Evolutionary conservation across 2,888 invertebrate species (phyloP), one percentile per base, ranked within the genome.

Genomic region (Aelia acuminata): DNA sequence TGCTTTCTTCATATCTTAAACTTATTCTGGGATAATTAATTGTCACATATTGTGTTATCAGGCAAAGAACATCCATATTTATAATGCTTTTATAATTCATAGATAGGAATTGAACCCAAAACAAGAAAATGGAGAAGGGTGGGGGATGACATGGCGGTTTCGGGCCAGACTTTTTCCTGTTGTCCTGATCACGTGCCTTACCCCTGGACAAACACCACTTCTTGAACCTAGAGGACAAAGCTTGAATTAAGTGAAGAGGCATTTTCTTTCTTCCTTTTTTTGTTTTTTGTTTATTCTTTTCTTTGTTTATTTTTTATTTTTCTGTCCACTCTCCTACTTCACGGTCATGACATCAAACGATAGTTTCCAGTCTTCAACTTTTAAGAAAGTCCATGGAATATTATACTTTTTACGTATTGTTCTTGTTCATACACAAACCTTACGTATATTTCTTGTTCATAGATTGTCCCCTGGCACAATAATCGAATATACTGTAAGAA

Each of bases 181-280:
- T 39, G 18, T 5, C 63, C 15, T 8, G 80, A 43, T 80, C 80
- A 80, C 80, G 80, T 80, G 80, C 80, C 80, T 80, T 80, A 43
- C 80, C 39, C 75, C 43, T 80, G 8, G 11, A 80, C 80, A 80
- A 80, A 80, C 80, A 80, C 11, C n/a, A 80, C 80, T 80, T 43
- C 80, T 80, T 80, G 43, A 43, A n/a, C 43, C 35, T n/a, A 43
- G n/a, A 15, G 80, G 80, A 80, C 80, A 43, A 80, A 80, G 80
- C 80, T 47, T 47, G 80, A 80, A 80, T 80, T 80, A 80, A 80
- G n/a, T 80, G 80, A 80, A 80, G 43, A n/a, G 35, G 43, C n/a
- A 10, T 80, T 80, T 43, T 75, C 39, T 39, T 75, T 75, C 39
- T 75, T 43, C n/a, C 13, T 43, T 13, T 35, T 18, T 75, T 43